Conservation (phyloP, 1,140 invertebrate species). For the Pararge aegeria region DNA sequence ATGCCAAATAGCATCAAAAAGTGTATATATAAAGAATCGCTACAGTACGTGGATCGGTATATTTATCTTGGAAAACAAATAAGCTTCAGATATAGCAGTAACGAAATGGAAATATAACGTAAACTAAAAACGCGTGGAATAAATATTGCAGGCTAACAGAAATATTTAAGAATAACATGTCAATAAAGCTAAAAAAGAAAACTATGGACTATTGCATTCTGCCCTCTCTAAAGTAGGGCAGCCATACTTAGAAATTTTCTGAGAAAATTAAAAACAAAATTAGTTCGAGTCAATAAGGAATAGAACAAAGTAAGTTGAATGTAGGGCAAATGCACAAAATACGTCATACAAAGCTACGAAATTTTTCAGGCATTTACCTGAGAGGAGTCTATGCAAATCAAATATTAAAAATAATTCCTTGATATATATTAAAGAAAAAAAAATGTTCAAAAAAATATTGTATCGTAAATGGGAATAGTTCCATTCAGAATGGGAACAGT, state of each 20-base stretch:
- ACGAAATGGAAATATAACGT: constrained; percentile 20
- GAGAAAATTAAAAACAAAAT: constrained; percentile 12
- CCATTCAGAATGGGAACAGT: too few species aligned
- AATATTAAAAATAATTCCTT: too few species aligned
- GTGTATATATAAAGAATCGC: background rate
- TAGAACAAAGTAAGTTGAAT: constrained; percentile 20
- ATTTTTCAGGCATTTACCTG: too few species aligned
- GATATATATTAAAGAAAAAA: too few species aligned
- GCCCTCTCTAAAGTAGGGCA: background rate
- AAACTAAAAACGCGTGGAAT: constrained; percentile 24
- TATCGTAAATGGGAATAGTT: too few species aligned
- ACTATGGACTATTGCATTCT: constrained; percentile 11
- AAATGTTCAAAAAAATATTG: too few species aligned
- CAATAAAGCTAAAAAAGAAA: constrained; percentile 14
- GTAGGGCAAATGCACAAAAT: constrained; percentile 10
- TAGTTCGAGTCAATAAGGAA: constrained; percentile 7
- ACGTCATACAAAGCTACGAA: background rate
- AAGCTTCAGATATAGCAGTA: constrained; percentile 19
- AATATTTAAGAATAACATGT: constrained; percentile 22
- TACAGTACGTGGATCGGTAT: constrained; percentile 25
- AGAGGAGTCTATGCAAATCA: too few species aligned
- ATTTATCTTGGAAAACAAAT: constrained; percentile 30
- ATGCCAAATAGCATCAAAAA: constrained; percentile 25
- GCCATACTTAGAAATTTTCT: too few species aligned
- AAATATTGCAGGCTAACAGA: constrained; percentile 28